phyloP scores from a whole-genome alignment of 2,888 invertebrate genomes.

The Drosophila lacicola region DNA sequence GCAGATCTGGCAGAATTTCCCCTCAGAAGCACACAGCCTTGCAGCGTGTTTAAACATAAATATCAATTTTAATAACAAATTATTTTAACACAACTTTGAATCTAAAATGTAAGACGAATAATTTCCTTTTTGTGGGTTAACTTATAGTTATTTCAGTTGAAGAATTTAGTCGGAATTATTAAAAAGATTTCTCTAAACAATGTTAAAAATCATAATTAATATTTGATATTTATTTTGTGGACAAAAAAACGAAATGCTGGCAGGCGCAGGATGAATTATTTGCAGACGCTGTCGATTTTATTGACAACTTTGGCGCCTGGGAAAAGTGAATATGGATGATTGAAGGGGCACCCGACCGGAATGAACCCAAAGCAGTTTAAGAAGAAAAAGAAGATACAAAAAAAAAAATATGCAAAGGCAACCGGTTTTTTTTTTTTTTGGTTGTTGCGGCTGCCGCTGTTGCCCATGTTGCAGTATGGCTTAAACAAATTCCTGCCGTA shows the following conservation, averaged over 20 bases:
- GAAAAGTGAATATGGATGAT: slow-evolving; percentile 45
- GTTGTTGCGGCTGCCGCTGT: slow-evolving; percentile 11
- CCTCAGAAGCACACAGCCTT: too few species aligned
- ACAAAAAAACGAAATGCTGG: not conserved
- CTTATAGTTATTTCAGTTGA: too few species aligned
- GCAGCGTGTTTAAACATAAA: too few species aligned
- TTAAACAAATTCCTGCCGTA: slow-evolving; percentile 55
- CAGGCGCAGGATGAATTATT: not conserved
- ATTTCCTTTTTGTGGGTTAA: too few species aligned
- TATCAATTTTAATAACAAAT: too few species aligned
- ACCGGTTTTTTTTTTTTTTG: slow-evolving; percentile 40
- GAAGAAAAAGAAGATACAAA: slow-evolving; percentile 7
- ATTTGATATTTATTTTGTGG: too few species aligned
- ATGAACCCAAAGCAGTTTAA: slow-evolving; percentile 10
- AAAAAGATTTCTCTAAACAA: too few species aligned
- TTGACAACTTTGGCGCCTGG: slow-evolving; percentile 34
- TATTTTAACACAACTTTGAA: too few species aligned
- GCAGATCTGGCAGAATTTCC: too few species aligned
- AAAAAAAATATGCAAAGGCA: slow-evolving; percentile 42
- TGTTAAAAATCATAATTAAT: too few species aligned
- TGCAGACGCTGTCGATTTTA: slow-evolving; percentile 16
- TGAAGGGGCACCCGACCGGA: slow-evolving; percentile 17
- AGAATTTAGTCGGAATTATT: too few species aligned
- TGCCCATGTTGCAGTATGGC: slow-evolving; percentile 18
- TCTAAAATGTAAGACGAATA: too few species aligned